phyloP scores from a whole-genome alignment of 2,797 vertebrate species.

The Acanthiza pusilla region DNA sequence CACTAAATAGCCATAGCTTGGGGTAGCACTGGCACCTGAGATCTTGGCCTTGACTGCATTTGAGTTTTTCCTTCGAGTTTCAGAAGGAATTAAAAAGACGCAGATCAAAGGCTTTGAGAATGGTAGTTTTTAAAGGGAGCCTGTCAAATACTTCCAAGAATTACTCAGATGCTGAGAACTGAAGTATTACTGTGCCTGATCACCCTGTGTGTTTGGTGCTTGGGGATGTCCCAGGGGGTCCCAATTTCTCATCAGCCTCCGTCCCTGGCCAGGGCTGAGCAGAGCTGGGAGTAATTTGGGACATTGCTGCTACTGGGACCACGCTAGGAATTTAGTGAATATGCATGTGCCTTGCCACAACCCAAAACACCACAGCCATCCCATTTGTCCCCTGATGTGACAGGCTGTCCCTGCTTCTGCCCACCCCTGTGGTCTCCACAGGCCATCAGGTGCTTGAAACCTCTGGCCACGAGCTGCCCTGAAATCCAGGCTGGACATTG shows the following conservation, averaged over 20 bases:
- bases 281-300: neutral
- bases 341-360: fast-evolving
- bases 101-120: neutral
- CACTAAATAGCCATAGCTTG: neutral
- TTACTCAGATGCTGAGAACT: neutral
- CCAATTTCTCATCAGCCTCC: neutral
- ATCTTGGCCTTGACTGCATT: neutral
- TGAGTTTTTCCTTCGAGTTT: neutral
- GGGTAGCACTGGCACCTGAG: neutral
- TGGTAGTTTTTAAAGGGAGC: neutral
- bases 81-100: neutral
- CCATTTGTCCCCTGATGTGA: neutral
- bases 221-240: fast-evolving
- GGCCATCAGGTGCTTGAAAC: neutral
- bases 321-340: fast-evolving
- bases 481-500: neutral
- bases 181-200: neutral
- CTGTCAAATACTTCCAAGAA: neutral
- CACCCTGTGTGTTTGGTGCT: neutral
- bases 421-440: neutral
- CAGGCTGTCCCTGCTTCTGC: neutral
- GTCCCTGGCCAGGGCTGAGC: neutral
- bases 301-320: fast-evolving
- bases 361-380: neutral
- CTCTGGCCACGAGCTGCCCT: neutral